Percentiles rank a stretch among this genome's conserved stretches.
phyloP scores from a whole-genome alignment of 1,140 invertebrate genomes.

The Caenorhabditis remanei region DNA sequence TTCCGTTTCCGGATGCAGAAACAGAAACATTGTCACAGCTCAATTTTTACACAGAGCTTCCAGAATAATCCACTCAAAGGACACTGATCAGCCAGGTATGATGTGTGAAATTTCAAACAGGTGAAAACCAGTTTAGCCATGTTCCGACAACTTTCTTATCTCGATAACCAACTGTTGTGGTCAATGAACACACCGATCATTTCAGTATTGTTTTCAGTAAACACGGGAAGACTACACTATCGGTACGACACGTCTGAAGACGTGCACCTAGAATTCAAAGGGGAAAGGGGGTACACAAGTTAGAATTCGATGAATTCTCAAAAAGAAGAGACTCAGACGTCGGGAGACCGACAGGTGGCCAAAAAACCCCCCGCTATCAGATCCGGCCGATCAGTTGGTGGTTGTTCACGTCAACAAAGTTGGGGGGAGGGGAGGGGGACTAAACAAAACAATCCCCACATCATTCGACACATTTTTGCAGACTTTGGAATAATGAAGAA shows the following conservation, averaged over 20 bases:
- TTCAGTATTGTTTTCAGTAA: neutral
- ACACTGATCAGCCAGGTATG: neutral
- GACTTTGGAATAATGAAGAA: neutral
- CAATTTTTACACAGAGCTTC: neutral
- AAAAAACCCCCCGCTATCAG: conserved; percentile 33
- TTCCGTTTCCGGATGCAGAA: no score
- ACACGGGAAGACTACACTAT: neutral
- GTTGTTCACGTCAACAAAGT: neutral
- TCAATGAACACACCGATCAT: conserved; percentile 38
- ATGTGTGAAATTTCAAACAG: neutral
- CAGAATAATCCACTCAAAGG: neutral
- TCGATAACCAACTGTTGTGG: conserved; percentile 4
- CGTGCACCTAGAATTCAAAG: neutral
- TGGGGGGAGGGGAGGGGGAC: neutral
- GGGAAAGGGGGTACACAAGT: conserved; percentile 1
- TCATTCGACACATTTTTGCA: conserved; percentile 38
- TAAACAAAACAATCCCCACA: neutral
- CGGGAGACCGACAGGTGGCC: neutral
- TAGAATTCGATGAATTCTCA: conserved; percentile 19
- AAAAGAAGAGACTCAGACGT: neutral
- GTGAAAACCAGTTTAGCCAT: neutral
- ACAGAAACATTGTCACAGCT: no score
- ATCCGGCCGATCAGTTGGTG: conserved; percentile 26
- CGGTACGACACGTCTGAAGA: neutral
- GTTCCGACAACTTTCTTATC: neutral